Conservation (phyloP, 2,888 invertebrate genomes). For the Seladonia tumulorum region DNA sequence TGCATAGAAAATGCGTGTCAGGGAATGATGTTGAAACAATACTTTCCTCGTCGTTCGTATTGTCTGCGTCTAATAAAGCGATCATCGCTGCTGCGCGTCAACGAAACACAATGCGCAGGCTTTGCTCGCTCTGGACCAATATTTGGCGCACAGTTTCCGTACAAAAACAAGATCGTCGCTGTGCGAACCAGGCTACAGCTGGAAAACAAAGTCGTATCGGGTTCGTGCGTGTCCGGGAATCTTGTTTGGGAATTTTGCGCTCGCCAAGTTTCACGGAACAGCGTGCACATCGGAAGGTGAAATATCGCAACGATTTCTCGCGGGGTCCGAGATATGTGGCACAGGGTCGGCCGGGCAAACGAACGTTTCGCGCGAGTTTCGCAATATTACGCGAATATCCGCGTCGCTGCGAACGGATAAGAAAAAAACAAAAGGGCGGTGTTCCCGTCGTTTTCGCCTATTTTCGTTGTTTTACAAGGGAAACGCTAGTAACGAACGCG, state of each 20-base stretch:
- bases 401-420: conserved; percentile 1
- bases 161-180: neutral
- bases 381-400: conserved; percentile 28
- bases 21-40: too few species aligned
- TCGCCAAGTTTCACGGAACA: neutral
- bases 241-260: neutral
- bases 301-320: neutral
- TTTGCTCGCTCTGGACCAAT: too few species aligned
- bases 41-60: too few species aligned
- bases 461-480: neutral
- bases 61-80: too few species aligned
- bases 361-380: conserved; percentile 3
- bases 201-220: neutral
- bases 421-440: neutral
- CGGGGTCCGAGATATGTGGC: neutral
- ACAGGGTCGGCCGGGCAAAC: neutral
- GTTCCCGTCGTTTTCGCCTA: neutral
- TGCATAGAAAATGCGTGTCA: too few species aligned
- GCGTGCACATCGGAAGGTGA: neutral
- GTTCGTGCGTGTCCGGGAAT: neutral
- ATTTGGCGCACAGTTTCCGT: too few species aligned
- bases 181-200: neutral
- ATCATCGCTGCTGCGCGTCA: too few species aligned
- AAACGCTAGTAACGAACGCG: conserved; percentile 22
- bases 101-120: too few species aligned